Conservation (phyloP, 2,797 vertebrate species). For the Dromococcyx pavoninus region DNA sequence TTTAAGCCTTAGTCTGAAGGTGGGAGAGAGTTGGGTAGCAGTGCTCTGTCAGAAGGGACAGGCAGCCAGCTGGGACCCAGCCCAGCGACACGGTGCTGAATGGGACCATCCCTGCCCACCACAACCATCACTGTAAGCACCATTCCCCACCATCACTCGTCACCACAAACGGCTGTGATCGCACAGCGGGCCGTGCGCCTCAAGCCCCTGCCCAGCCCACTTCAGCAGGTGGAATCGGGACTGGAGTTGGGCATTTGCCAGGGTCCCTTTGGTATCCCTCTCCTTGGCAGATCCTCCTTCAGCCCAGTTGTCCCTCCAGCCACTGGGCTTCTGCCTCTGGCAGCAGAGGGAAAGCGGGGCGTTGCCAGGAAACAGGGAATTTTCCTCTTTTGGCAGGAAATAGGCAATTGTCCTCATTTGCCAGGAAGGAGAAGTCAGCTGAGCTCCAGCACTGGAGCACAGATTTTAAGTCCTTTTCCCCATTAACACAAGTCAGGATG, state of each 20-base stretch:
- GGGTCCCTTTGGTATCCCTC: not conserved
- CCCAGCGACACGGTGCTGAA: rapidly evolving
- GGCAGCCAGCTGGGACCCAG: not conserved
- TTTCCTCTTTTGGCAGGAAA: not conserved
- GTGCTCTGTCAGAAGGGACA: rapidly evolving
- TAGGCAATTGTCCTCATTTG: rapidly evolving
- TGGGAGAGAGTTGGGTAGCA: not conserved
- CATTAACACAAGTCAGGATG: not conserved
- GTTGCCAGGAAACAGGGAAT: rapidly evolving
- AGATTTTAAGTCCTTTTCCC: not conserved
- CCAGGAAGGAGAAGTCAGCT: rapidly evolving
- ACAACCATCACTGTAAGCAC: not conserved
- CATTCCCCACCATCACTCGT: no score
- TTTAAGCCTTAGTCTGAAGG: not conserved
- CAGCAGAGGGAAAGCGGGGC: rapidly evolving
- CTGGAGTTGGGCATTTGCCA: not conserved
- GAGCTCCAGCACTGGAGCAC: rapidly evolving
- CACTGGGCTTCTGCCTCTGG: not conserved
- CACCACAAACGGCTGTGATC: no score
- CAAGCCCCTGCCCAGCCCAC: not conserved
- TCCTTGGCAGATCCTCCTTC: not conserved
- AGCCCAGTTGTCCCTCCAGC: not conserved
- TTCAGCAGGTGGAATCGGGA: rapidly evolving
- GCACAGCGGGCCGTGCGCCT: rapidly evolving
- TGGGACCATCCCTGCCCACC: rapidly evolving